Evolutionary conservation across 30 jellyfish, hydroid and myxozoan genomes (phyloP), one percentile per base, ranked within the genome.

Genomic region (Sanderia malayensis): DNA sequence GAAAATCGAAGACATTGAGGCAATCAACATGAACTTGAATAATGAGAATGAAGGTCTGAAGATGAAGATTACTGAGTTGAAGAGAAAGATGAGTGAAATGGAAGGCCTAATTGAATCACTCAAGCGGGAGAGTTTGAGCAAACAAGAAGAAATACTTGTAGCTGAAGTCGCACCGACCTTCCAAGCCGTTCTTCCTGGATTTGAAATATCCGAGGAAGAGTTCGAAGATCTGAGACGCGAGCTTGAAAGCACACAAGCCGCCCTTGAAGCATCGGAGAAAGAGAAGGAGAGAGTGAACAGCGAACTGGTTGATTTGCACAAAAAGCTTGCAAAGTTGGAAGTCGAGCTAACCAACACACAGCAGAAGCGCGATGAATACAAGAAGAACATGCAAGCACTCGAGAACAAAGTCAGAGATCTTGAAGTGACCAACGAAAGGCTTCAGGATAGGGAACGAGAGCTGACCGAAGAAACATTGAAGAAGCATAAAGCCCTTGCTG

Each of bases 341-440:
- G 96, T 84, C 46, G 96, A 83, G 73, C 76, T 84, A 55, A 87
- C 82, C 18, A 73, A 82, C 70, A 86, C 96, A 1, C 84, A 71
- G 31, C 79, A 72, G 88, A 91, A 91, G 79, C 74, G 98, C 27
- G 98, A 91, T 49, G 98, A 91, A 46, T 84, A 70, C 81, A 91
- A 91, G 81, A 74, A 82, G 64, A 41, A 58, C n/a, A 55, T 73
- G 4, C 73, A n/a, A 46, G 84, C 53, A 0, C 62, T 72, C 22
- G 98, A 91, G 61, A 65, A 76, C 18, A 91, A 66, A 63, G 62
- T 91, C 70, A 84, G 84, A 34, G 96, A 91, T 41, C 67, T 91
- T 69, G 98, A 91, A 67, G 95, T 65, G 21, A 44, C 64, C 23
- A 79, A 83, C 62, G 87, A 74, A 44, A 90, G 98, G 53, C 61